Evolutionary conservation across 2,888 invertebrate genomes (phyloP).

Genomic region (Drosophila kuntzei): DNA sequence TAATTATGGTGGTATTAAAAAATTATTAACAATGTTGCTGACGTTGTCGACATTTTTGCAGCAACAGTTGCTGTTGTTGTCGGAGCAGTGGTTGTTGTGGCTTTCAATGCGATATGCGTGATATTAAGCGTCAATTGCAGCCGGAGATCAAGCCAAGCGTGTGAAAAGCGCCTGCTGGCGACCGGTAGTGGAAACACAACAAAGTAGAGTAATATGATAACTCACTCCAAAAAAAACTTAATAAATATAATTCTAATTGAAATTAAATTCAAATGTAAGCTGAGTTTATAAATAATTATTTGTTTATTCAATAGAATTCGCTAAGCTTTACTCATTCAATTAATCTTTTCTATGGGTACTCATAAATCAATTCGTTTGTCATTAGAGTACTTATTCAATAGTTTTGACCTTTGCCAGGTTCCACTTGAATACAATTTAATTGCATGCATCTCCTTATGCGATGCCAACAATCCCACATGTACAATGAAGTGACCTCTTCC

Average conservation of each 20-base stretch:
- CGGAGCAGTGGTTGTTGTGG: background rate
- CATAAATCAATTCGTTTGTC: conserved; percentile 23
- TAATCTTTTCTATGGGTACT: background rate
- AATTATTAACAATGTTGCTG: conserved; percentile 70
- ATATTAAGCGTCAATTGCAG: conserved; percentile 28
- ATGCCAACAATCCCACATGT: conserved; percentile 8
- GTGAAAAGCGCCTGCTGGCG: conserved; percentile 32
- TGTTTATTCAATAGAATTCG: background rate
- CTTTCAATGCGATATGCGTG: conserved; percentile 34
- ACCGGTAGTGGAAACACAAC: conserved; percentile 3
- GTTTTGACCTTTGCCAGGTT: conserved; percentile 56
- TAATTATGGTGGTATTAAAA: conserved; percentile 77
- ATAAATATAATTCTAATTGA: background rate
- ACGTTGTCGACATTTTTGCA: conserved; percentile 41
- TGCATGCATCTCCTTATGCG: conserved; percentile 6
- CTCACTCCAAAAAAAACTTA: background rate
- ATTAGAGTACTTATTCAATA: conserved; percentile 18
- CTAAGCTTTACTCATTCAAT: background rate
- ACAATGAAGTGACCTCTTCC: conserved; percentile 15
- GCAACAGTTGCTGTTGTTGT: conserved; percentile 9
- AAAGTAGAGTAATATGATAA: background rate
- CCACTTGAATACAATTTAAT: conserved; percentile 13
- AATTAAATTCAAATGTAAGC: background rate
- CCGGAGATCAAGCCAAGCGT: background rate
- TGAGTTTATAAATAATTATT: background rate